phyloP scores from a whole-genome alignment of 2,797 vertebrate species.

The Scarus forsteni region DNA sequence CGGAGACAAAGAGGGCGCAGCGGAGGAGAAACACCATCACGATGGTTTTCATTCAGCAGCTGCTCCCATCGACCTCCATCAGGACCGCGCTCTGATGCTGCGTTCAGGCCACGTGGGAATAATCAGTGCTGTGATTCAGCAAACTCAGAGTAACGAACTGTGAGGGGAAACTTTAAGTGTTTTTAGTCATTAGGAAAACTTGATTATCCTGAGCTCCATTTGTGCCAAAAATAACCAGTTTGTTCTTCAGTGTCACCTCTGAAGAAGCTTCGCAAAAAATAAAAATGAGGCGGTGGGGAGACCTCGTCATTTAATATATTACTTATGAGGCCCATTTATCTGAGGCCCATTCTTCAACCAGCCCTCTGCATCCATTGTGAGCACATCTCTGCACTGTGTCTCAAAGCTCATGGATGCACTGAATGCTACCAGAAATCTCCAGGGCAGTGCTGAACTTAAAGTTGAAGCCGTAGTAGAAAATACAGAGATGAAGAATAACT shows the following conservation, averaged over 20 bases:
- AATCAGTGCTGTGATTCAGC: constrained; percentile 44
- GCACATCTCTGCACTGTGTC: too few relatives aligned
- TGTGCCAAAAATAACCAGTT: constrained; percentile 2
- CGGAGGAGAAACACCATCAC: constrained; percentile 56
- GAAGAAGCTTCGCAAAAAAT: neutral
- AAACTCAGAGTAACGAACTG: constrained; percentile 9
- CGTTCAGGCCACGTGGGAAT: constrained; percentile 55
- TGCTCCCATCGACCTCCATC: constrained; percentile 42
- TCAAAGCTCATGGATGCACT: too few relatives aligned
- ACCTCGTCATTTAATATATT: too few relatives aligned
- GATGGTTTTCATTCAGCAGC: constrained; percentile 57
- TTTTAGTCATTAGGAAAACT: constrained; percentile 11
- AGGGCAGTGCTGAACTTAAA: too few relatives aligned
- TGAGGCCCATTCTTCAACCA: too few relatives aligned
- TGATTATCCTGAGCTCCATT: neutral
- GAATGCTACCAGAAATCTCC: too few relatives aligned
- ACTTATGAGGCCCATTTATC: too few relatives aligned
- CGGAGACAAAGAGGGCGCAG: constrained; percentile 73
- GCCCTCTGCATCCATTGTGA: too few relatives aligned
- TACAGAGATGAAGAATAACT: too few relatives aligned
- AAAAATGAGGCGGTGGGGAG: neutral
- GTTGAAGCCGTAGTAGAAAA: too few relatives aligned
- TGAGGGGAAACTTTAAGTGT: constrained; percentile 26
- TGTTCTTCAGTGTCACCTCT: neutral
- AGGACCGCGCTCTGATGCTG: constrained; percentile 35